phyloP scores from a whole-genome alignment of 2,113 vertebrate species.

The Balaeniceps rex region DNA sequence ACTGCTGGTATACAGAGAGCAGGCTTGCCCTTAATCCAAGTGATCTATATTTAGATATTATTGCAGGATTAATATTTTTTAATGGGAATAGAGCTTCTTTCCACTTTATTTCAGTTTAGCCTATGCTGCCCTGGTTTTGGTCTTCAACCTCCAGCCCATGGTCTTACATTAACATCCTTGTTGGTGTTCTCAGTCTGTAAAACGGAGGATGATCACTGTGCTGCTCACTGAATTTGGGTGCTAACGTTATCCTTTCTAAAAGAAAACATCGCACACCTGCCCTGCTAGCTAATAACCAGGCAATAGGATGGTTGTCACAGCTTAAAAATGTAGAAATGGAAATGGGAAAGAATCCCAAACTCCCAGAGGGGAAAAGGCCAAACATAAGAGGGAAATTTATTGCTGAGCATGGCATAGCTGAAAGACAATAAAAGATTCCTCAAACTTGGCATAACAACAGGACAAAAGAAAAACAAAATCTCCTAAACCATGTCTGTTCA shows the following conservation, averaged over 20 bases:
- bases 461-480: slow-evolving; percentile 47
- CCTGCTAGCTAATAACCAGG: background rate
- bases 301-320: background rate
- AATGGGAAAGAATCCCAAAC: background rate
- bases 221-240: background rate
- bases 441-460: slow-evolving; percentile 32
- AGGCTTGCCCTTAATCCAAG: background rate
- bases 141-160: background rate
- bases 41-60: background rate
- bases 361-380: background rate
- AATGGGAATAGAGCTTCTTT: background rate
- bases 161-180: background rate
- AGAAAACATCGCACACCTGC: background rate
- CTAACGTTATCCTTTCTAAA: background rate
- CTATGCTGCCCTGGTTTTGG: background rate
- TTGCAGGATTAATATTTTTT: background rate
- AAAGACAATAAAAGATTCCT: slow-evolving; percentile 15
- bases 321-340: slow-evolving; percentile 12
- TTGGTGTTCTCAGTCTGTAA: background rate
- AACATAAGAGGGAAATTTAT: background rate
- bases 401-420: background rate
- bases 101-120: background rate
- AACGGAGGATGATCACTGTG: background rate
- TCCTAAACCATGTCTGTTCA: background rate
- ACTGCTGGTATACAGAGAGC: background rate